Percentiles rank a stretch among this genome's conserved stretches.
phyloP scores from a whole-genome alignment of 2,888 invertebrate genomes.

The Coleophora flavipennella region DNA sequence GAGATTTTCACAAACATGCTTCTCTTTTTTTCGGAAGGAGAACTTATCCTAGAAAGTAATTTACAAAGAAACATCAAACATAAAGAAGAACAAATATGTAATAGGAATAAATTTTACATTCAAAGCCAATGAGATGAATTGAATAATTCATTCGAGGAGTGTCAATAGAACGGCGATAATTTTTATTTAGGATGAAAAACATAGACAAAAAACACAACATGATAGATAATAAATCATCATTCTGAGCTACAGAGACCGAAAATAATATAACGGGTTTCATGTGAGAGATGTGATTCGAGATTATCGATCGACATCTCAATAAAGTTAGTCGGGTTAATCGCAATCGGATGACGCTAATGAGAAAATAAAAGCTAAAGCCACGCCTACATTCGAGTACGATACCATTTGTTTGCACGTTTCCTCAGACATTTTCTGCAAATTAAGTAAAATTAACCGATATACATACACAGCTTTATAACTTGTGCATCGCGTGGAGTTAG shows the following conservation, averaged over 20 bases:
- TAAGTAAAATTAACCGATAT: conserved; percentile 67
- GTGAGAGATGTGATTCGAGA: no score
- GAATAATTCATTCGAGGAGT: neutral
- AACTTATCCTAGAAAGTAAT: conserved; percentile 15
- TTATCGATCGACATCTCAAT: conserved; percentile 23
- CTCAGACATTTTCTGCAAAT: conserved; percentile 88
- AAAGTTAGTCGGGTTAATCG: conserved; percentile 67
- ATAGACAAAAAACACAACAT: conserved; percentile 38
- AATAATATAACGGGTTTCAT: conserved; percentile 43
- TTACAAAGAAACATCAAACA: conserved; percentile 22
- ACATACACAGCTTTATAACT: conserved; percentile 19
- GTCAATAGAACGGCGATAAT: no score
- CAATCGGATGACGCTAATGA: conserved; percentile 60
- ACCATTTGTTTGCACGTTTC: conserved; percentile 88
- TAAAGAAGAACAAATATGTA: conserved; percentile 10
- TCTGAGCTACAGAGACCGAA: conserved; percentile 61
- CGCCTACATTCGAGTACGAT: conserved; percentile 69
- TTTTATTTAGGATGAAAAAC: conserved; percentile 5
- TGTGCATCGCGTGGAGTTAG: conserved; percentile 35
- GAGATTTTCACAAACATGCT: conserved; percentile 45
- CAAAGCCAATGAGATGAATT: conserved; percentile 58
- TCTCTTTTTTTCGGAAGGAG: conserved; percentile 11
- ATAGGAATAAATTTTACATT: conserved; percentile 46
- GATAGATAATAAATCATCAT: conserved; percentile 37
- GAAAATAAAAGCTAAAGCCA: conserved; percentile 69